phyloP scores from a whole-genome alignment of 2,888 invertebrate genomes.

The Himalopsyche tibetana region DNA sequence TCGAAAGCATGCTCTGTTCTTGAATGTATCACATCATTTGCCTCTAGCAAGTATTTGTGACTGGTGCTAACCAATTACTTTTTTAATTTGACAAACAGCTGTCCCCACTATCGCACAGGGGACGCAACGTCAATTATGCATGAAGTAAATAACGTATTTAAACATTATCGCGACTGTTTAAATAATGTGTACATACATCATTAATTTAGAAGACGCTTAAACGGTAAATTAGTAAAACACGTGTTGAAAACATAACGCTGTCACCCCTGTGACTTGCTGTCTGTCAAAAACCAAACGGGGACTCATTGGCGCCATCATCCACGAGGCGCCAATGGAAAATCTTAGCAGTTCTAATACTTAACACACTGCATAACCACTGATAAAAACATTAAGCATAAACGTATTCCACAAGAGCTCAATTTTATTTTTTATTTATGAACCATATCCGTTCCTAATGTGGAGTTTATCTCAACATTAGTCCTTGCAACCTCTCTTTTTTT shows the following conservation, averaged over 20 bases:
- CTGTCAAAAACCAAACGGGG: constrained; percentile 10
- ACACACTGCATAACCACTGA: not conserved
- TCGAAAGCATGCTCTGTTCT: no score
- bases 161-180: not conserved
- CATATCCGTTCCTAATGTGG: no score
- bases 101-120: not conserved
- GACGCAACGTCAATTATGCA: not conserved
- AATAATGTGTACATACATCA: constrained; percentile 1
- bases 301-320: not conserved
- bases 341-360: not conserved
- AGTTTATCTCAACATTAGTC: no score
- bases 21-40: no score
- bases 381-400: no score
- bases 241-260: constrained; percentile 24
- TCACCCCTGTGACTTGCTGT: constrained; percentile 26
- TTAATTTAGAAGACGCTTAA: constrained; percentile 25
- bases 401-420: no score
- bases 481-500: no score
- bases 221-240: constrained; percentile 12
- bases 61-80: no score
- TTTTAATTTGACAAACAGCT: not conserved
- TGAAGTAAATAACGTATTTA: not conserved
- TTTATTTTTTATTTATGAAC: no score
- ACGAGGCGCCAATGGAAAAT: not conserved
- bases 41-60: no score